phyloP scores from a whole-genome alignment of 1,140 invertebrate species.

The Campodea augens region DNA sequence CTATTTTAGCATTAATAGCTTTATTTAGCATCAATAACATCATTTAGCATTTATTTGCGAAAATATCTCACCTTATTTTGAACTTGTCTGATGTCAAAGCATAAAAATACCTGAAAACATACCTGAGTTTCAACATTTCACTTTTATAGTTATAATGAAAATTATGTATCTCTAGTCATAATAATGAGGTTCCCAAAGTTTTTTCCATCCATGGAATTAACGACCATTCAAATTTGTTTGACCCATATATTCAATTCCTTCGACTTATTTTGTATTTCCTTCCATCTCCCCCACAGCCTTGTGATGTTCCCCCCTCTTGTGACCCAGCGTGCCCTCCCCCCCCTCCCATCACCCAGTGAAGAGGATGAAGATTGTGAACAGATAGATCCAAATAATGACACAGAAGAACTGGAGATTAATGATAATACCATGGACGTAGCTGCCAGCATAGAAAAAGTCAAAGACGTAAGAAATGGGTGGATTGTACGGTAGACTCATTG shows the following conservation, averaged over 20 bases:
- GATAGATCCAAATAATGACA: conserved; percentile 14
- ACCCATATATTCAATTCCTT: neutral
- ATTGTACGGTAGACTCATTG: conserved; percentile 6
- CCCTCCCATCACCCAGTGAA: conserved; percentile 40
- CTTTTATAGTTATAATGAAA: too few relatives aligned
- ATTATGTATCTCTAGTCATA: too few relatives aligned
- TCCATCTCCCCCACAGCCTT: neutral
- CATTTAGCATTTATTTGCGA: too few relatives aligned
- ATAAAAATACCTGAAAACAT: too few relatives aligned
- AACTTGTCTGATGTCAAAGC: too few relatives aligned
- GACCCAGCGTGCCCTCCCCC: conserved; percentile 53
- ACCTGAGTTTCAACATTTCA: too few relatives aligned
- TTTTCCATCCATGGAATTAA: conserved; percentile 2
- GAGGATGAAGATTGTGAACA: conserved; percentile 16
- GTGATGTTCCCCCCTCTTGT: conserved; percentile 26
- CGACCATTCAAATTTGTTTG: neutral
- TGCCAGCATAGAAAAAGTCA: conserved; percentile 79
- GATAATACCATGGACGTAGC: conserved; percentile 57
- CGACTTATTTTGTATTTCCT: conserved; percentile 1
- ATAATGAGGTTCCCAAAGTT: conserved; percentile 2
- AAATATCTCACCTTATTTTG: too few relatives aligned
- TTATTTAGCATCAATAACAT: too few relatives aligned
- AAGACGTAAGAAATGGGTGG: conserved; percentile 50
- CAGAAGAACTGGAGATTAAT: conserved; percentile 24
- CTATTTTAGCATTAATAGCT: too few relatives aligned